These are phyloP conservation scores for Enteromius treurensis DNA, from an alignment of 2,797 vertebrate species.

Conservation along the genomic window DNA sequence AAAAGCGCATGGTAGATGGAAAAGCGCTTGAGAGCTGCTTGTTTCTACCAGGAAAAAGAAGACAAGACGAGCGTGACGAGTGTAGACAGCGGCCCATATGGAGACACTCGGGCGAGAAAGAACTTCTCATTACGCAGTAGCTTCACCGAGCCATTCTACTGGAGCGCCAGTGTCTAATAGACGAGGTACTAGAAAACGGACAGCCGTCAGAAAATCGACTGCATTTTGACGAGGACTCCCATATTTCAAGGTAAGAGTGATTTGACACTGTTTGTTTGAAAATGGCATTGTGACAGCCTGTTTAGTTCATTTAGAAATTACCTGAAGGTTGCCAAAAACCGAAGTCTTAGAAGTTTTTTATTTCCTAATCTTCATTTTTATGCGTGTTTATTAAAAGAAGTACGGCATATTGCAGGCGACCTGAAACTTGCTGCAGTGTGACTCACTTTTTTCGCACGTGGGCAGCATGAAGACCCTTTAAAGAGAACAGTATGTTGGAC, in stretches of 20 bases:
- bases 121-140: conserved; percentile 27
- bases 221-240: conserved; percentile 2
- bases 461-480: conserved; percentile 62
- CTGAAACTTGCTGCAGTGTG: conserved; percentile 83
- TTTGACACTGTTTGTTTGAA: conserved; percentile 23
- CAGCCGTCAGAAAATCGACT: conserved; percentile 11
- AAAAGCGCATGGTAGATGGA: conserved; percentile 81
- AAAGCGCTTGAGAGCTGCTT: conserved; percentile 72
- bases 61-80: conserved; percentile 18
- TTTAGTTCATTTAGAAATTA: background rate
- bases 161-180: conserved; percentile 14
- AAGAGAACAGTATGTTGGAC: background rate
- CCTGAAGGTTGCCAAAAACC: background rate
- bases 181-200: conserved; percentile 21
- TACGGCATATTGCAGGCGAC: conserved; percentile 58
- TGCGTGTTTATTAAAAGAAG: conserved; percentile 53
- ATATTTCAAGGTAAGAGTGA: conserved; percentile 44
- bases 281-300: background rate
- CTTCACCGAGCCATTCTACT: background rate
- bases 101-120: conserved; percentile 33
- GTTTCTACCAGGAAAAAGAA: conserved; percentile 60
- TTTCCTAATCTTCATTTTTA: background rate
- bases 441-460: conserved; percentile 79
- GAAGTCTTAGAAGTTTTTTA: conserved; percentile 10
- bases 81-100: conserved; percentile 34